Base-by-base conservation (phyloP, 2,113 vertebrate genomes). In the Menidia beryllina region DNA sequence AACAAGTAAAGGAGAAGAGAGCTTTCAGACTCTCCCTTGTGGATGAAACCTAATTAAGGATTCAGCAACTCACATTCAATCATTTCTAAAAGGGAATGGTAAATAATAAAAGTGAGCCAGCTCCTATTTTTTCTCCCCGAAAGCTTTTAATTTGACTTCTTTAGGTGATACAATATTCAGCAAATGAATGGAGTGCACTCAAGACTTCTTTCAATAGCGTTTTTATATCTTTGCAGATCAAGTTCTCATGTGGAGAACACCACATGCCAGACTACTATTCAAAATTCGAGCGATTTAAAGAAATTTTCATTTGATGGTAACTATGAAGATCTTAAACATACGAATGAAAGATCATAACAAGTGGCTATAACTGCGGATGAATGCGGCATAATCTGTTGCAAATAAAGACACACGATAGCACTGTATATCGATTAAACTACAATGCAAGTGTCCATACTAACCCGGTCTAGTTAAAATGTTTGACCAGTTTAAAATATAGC, bases 21-120 rank as follows among this genome's bases (percentile, higher is more conserved):
- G 48, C 26, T 74, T 61, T 59, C 45, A 67, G 24, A 79, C 58
- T 23, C 45, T 50, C 61, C 49, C 55, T 23, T 8, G 0, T 56
- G 64, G 72, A 60, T 34, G 25, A 52, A 36, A 54, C 30, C 60
- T 43, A 15, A 79, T 79, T 76, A 41, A 41, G 21, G 39, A 82
- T 55, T 76, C 51, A 58, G 66, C 30, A 49, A 64, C 30, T 77
- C 7, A 50, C 45, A 55, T 51, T 7, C 30, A 64, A 75, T 50
- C 4, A 0, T 23, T 65, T 39, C 58, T 12, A 41, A 64, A 75
- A 71, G 55, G 38, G 39, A 75, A 66, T 50, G 21, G 0, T 13
- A 53, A 56, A 54, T n/a, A 14, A 4, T 24, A 51, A 20, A 50
- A 21, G 2, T 45, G 17, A 0, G 3, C 11, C 48, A 53, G 45